phyloP scores from a whole-genome alignment of 2,888 invertebrate species.

The Ectemnius lituratus region DNA sequence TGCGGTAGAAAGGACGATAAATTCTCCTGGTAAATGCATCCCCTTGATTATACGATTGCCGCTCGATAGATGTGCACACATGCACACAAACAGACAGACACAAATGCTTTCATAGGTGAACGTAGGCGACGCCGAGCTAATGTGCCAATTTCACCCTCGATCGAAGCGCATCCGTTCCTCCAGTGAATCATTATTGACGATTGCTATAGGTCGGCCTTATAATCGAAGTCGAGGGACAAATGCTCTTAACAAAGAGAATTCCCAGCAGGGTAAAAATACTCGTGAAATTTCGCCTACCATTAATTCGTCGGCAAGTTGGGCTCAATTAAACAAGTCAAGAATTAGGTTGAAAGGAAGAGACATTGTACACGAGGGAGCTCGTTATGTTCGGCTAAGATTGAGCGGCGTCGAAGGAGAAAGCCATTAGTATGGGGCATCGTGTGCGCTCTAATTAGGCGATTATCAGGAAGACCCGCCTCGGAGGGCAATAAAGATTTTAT shows the following conservation, averaged over 20 bases:
- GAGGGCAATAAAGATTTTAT: conserved; percentile 67
- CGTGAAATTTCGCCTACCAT: too few relatives aligned
- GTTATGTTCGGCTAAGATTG: too few relatives aligned
- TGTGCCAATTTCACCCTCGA: conserved; percentile 12
- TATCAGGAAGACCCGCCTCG: conserved; percentile 18
- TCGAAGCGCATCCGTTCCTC: neutral
- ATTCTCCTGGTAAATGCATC: conserved; percentile 71
- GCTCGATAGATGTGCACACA: conserved; percentile 35
- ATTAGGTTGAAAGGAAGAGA: too few relatives aligned
- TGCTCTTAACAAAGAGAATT: too few relatives aligned
- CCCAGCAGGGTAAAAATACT: too few relatives aligned
- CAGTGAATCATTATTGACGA: too few relatives aligned
- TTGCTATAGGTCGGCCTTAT: too few relatives aligned
- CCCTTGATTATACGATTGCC: conserved; percentile 71
- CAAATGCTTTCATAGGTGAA: conserved; percentile 23
- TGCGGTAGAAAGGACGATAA: conserved; percentile 69
- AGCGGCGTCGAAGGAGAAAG: neutral
- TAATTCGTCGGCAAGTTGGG: too few relatives aligned
- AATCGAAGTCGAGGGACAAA: too few relatives aligned
- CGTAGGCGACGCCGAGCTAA: conserved; percentile 22
- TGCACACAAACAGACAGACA: too few relatives aligned
- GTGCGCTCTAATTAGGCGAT: conserved; percentile 35
- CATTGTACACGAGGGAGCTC: too few relatives aligned
- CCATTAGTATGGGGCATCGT: neutral
- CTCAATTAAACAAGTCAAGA: too few relatives aligned